phyloP scores from a whole-genome alignment of 1,140 invertebrate species.

The Drosophila pachea region DNA sequence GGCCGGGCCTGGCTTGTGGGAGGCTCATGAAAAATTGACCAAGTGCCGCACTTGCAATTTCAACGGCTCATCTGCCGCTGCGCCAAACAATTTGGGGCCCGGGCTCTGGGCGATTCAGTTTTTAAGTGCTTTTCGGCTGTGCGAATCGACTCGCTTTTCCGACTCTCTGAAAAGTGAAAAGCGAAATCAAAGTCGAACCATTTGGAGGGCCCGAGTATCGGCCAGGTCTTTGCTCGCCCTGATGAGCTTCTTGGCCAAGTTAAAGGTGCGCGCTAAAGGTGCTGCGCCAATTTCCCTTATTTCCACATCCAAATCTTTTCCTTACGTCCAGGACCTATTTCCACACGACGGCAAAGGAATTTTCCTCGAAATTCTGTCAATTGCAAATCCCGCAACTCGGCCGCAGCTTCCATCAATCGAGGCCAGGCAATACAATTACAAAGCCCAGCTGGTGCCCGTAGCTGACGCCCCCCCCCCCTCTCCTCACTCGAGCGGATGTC shows the following conservation, averaged over 20 bases:
- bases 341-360: not conserved
- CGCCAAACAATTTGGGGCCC: constrained; percentile 60
- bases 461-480: not conserved
- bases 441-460: constrained; percentile 50
- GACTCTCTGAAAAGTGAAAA: not conserved
- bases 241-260: not conserved
- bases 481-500: constrained; percentile 38
- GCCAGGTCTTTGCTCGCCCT: not conserved
- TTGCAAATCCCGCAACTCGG: constrained; percentile 31
- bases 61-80: constrained; percentile 73
- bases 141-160: not conserved
- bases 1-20: constrained; percentile 53
- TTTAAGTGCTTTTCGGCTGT: not conserved
- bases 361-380: constrained; percentile 51
- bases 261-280: too few relatives aligned
- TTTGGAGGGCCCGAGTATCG: too few relatives aligned
- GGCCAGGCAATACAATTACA: constrained; percentile 66
- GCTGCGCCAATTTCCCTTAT: too few relatives aligned
- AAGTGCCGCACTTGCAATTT: constrained; percentile 76
- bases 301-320: not conserved
- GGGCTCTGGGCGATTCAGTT: constrained; percentile 38
- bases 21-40: constrained; percentile 77
- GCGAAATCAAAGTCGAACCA: too few relatives aligned
- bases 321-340: not conserved
- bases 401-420: constrained; percentile 40